Conservation (phyloP, 2,888 invertebrate genomes). For the Gerris lacustris region DNA sequence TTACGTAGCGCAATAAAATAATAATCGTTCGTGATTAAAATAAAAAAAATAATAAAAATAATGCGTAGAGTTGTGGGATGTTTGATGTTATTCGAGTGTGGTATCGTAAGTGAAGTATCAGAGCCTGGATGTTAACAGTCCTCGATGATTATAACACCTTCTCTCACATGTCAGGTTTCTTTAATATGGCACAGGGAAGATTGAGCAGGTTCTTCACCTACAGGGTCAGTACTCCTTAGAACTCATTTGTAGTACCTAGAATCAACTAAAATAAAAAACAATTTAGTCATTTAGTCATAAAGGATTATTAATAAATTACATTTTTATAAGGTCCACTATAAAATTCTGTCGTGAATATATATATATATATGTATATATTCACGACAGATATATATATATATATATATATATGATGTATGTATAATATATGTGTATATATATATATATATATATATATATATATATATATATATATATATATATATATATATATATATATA, state of each 20-base stretch:
- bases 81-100: neutral
- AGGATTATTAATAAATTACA: too few species aligned
- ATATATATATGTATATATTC: neutral
- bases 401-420: too few species aligned
- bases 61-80: neutral
- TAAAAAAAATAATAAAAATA: neutral
- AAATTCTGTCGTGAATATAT: neutral
- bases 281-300: too few species aligned
- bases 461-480: too few species aligned
- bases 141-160: constrained; percentile 15
- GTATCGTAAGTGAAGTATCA: constrained; percentile 2
- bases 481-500: too few species aligned
- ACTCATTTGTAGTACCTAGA: too few species aligned
- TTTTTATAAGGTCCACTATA: neutral
- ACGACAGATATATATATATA: too few species aligned
- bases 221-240: constrained; percentile 19
- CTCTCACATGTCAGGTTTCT: constrained; percentile 24
- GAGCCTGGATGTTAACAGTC: constrained; percentile 22
- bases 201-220: constrained; percentile 26
- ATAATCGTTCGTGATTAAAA: constrained; percentile 9
- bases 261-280: too few species aligned
- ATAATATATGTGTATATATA: too few species aligned
- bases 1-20: too few species aligned
- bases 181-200: constrained; percentile 27
- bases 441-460: too few species aligned